Evolutionary conservation across 2,888 invertebrate species (phyloP).

Genomic region (Ischnura elegans): DNA sequence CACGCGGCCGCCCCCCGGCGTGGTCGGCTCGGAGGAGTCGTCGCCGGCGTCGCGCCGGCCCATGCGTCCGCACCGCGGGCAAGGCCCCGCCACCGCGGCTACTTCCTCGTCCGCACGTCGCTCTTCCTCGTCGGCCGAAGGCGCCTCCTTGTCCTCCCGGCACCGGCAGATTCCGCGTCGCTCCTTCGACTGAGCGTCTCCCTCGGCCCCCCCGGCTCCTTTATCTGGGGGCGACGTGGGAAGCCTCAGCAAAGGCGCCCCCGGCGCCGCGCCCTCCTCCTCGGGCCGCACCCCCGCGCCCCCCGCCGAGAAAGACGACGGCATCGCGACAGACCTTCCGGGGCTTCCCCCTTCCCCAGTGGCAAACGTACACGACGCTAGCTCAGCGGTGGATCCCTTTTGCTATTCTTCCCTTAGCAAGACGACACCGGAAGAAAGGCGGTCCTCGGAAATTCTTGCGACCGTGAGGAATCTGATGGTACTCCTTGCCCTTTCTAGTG

Average conservation of each 20-base stretch:
- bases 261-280: constrained; percentile 49
- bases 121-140: not conserved
- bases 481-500: not conserved
- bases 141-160: not conserved
- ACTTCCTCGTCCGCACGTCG: constrained; percentile 18
- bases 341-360: constrained; percentile 24
- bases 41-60: not conserved
- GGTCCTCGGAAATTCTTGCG: not conserved
- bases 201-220: constrained; percentile 47
- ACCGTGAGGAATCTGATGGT: too few relatives aligned
- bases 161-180: constrained; percentile 45
- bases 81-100: not conserved
- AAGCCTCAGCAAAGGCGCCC: constrained; percentile 65
- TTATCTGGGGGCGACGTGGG: constrained; percentile 57
- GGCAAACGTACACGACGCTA: not conserved
- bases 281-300: constrained; percentile 45
- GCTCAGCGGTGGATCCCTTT: not conserved
- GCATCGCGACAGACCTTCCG: not conserved
- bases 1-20: constrained; percentile 21
- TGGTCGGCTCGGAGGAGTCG: not conserved
- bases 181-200: constrained; percentile 36
- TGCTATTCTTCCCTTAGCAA: not conserved
- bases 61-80: constrained; percentile 10
- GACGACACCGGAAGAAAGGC: not conserved
- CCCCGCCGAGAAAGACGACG: constrained; percentile 47